Evolutionary conservation across 2,797 vertebrate species (phyloP), one percentile per base, ranked within the genome.

Genomic region (Clarias laeviceps): DNA sequence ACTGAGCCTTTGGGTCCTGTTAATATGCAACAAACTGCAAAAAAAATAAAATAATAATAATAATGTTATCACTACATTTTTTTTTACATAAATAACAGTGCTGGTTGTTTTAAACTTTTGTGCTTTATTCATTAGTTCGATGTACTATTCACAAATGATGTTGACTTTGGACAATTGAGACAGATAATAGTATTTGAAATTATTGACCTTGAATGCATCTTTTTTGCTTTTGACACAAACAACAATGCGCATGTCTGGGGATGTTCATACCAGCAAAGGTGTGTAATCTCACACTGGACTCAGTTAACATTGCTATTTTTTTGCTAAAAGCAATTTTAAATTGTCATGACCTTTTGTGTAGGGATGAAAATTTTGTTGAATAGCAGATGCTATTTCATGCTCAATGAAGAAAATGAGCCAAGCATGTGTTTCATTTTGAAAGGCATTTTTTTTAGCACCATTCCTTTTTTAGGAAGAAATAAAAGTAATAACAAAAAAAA

Each of bases 11-110:
- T 95, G 95, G 96, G 96, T 98, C 97, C 97, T 97, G 96, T 96
- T 94, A 97, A 96, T 98, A 98, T 98, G 98, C 98, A 99, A 99
- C 98, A 99, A 99, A 99, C 98, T 99, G 94, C 34, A 89, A 29
- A 80, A 56, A 9, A 7, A 59, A 91, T 1, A 40, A 32, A 37
- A 32, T 1, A 59, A 22, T 9, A 2, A 68, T n/a, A n/a, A n/a
- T n/a, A n/a, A 45, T 45, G 40, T 45, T 8, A 64, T 69, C 32
- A 69, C 8, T 9, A 37, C 1, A 8, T n/a, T 12, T n/a, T 29
- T 73, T 29, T 73, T 17, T 8, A 50, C 24, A 50, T 9, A 7
- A 50, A 27, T 9, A 76, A 56, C 22, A 5, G 27, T 20, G 27
- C 54, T 77, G 54, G 57, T 57, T 22, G 57, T 32, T 34, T 32